These are phyloP conservation scores for Hoplodrina blanda DNA, from an alignment of 2,888 invertebrate species.

Conservation along the genomic window DNA sequence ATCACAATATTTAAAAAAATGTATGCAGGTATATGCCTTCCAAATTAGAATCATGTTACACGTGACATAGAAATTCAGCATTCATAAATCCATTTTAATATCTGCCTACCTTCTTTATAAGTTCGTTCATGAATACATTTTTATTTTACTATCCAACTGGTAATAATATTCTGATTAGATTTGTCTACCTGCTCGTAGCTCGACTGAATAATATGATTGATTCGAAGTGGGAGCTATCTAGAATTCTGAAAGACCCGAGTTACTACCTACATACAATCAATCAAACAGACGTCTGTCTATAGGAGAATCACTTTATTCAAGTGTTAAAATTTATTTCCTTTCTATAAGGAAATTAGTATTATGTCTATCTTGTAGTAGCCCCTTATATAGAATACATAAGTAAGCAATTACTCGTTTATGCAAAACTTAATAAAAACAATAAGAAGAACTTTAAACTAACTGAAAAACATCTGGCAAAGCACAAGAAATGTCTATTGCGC, in stretches of 20 bases:
- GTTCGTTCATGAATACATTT: not conserved
- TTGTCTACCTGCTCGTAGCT: slow-evolving; percentile 14
- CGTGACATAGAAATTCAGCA: too few species aligned
- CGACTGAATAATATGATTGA: slow-evolving; percentile 42
- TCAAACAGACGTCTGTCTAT: slow-evolving; percentile 16
- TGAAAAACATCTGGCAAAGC: too few species aligned
- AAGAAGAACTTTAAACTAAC: too few species aligned
- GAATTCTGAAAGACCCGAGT: slow-evolving; percentile 32
- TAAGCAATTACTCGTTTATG: too few species aligned
- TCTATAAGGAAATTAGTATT: too few species aligned
- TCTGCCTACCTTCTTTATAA: too few species aligned
- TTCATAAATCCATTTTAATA: too few species aligned
- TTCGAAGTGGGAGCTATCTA: slow-evolving; percentile 29
- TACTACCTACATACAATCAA: slow-evolving; percentile 27
- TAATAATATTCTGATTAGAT: slow-evolving; percentile 16
- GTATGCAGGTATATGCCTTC: not conserved
- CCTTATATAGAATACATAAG: too few species aligned
- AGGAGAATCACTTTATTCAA: slow-evolving; percentile 20
- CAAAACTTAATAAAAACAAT: too few species aligned
- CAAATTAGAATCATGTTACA: not conserved
- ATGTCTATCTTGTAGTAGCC: too few species aligned
- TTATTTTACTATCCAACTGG: slow-evolving; percentile 2
- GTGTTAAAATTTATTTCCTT: slow-evolving; percentile 22
- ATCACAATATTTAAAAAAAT: too few species aligned
- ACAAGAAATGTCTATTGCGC: too few species aligned